phyloP scores from a whole-genome alignment of 1,140 invertebrate genomes.

The Euwallacea fornicatus region DNA sequence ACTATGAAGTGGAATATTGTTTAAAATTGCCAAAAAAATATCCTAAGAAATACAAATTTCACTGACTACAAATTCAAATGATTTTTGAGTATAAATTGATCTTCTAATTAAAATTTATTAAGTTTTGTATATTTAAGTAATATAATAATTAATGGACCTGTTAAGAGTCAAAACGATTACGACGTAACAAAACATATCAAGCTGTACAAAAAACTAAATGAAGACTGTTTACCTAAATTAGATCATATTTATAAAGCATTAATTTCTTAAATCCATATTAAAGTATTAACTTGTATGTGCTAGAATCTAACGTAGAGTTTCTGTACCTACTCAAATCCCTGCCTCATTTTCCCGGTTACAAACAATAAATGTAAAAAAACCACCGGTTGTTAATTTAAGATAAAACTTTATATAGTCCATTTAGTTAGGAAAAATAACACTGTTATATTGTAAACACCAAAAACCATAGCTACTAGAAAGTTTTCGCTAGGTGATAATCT shows the following conservation, averaged over 20 bases:
- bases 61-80: background rate
- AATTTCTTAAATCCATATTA: background rate
- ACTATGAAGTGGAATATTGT: background rate
- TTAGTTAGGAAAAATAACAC: background rate
- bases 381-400: background rate
- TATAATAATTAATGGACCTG: background rate
- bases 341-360: background rate
- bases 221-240: conserved; percentile 31
- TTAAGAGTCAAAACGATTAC: background rate
- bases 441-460: background rate
- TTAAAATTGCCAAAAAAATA: conserved; percentile 1
- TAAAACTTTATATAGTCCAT: background rate
- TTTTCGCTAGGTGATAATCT: background rate
- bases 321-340: background rate
- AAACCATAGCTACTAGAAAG: background rate
- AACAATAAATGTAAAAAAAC: background rate
- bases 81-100: background rate
- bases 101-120: background rate
- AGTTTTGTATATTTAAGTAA: conserved; percentile 10
- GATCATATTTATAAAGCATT: background rate
- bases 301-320: background rate
- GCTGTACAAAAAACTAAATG: conserved; percentile 24
- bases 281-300: background rate
- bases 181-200: conserved; percentile 25
- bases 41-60: background rate